Conservation (phyloP, 1,140 invertebrate genomes). For the Dermatophagoides farinae region DNA sequence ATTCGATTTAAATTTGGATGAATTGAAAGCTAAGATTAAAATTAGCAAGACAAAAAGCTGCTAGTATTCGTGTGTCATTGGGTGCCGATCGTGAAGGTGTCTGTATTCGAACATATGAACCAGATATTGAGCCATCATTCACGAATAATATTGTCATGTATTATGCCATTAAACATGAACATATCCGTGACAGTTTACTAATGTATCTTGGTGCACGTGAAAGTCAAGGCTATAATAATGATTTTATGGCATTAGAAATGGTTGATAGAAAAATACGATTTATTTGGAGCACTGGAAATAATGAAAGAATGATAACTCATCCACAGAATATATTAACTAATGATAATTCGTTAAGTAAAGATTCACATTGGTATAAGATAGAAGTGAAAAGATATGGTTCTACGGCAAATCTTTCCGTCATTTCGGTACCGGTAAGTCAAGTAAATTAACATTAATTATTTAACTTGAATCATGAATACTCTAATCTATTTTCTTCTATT, state of each 20-base stretch:
- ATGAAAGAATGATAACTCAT: slow-evolving; percentile 35
- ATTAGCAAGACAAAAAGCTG: slow-evolving; percentile 53
- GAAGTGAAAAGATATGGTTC: slow-evolving; percentile 34
- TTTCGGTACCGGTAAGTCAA: slow-evolving; percentile 13
- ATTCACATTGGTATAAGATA: slow-evolving; percentile 48
- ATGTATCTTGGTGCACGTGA: slow-evolving; percentile 40
- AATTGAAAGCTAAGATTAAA: slow-evolving; percentile 48
- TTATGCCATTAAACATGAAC: slow-evolving; percentile 37
- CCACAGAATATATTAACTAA: slow-evolving; percentile 32
- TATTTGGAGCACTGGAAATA: slow-evolving; percentile 53
- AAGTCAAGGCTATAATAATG: slow-evolving; percentile 26
- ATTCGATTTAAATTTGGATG: slow-evolving; percentile 35
- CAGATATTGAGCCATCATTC: slow-evolving; percentile 39
- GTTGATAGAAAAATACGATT: slow-evolving; percentile 48
- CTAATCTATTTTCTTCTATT: no score
- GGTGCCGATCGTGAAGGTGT: slow-evolving; percentile 29
- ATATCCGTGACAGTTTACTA: slow-evolving; percentile 37
- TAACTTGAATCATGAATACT: no score
- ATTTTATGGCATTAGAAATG: slow-evolving; percentile 59
- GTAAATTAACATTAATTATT: no score
- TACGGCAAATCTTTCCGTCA: slow-evolving; percentile 24
- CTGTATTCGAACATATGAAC: slow-evolving; percentile 50
- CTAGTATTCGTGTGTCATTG: slow-evolving; percentile 56
- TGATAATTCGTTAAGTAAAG: slow-evolving; percentile 33
- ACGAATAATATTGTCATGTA: slow-evolving; percentile 45